These are phyloP conservation scores for Gnathonemus longibarbis DNA, from an alignment of 2,113 vertebrate genomes.

Conservation along the genomic window DNA sequence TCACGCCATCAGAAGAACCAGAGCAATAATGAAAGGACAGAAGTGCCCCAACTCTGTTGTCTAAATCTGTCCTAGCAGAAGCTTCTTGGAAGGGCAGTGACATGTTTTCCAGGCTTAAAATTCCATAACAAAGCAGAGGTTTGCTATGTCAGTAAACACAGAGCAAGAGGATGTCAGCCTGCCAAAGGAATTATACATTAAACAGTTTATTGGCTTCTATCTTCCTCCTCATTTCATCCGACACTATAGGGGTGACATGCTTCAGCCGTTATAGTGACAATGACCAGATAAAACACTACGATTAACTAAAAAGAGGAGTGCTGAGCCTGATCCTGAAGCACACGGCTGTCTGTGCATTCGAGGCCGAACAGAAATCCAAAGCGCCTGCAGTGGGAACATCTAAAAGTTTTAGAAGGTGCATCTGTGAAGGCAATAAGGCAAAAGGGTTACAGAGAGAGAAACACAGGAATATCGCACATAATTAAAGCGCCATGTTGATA, in stretches of 20 bases:
- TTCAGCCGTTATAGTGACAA: neutral
- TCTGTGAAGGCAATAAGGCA: neutral
- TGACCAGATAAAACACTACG: neutral
- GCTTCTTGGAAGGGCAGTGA: neutral
- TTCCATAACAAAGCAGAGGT: neutral
- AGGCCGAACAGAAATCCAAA: neutral
- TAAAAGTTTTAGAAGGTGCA: neutral
- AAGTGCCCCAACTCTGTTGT: neutral
- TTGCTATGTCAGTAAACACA: neutral
- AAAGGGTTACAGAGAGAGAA: neutral
- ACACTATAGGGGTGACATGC: neutral
- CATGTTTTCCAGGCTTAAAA: neutral
- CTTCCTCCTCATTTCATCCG: neutral
- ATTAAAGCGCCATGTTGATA: neutral
- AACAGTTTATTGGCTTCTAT: neutral
- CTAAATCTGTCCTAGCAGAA: neutral
- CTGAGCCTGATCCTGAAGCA: neutral
- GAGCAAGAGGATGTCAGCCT: neutral
- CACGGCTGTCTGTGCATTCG: neutral
- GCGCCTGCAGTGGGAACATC: neutral
- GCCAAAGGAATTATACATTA: neutral
- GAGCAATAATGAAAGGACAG: neutral
- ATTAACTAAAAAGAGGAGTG: neutral
- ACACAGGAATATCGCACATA: neutral
- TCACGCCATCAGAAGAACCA: neutral